phyloP scores from a whole-genome alignment of 1,140 invertebrate genomes.

The Neodiprion fabricii region DNA sequence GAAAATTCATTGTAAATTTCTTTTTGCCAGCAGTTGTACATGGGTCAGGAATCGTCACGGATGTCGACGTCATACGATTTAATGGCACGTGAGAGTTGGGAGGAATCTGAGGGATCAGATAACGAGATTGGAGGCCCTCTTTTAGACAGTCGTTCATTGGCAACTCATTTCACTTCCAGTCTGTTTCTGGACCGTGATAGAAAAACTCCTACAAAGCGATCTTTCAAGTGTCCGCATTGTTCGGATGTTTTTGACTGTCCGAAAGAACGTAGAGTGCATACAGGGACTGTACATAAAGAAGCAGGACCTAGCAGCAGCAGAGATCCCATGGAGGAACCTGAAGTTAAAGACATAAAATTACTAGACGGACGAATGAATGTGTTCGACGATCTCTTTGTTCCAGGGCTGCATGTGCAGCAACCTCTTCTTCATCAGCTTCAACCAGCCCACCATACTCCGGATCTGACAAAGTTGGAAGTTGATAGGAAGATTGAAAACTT shows the following conservation, averaged over 20 bases:
- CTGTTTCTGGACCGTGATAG: slow-evolving; percentile 58
- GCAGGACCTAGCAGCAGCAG: slow-evolving; percentile 57
- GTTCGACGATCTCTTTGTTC: slow-evolving; percentile 58
- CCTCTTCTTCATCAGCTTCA: slow-evolving; percentile 55
- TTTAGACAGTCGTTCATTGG: slow-evolving; percentile 56
- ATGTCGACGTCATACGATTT: slow-evolving; percentile 71
- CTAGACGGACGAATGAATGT: slow-evolving; percentile 55
- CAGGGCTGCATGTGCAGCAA: slow-evolving; percentile 51
- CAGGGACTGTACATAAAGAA: slow-evolving; percentile 59
- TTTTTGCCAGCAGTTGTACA: slow-evolving; percentile 60
- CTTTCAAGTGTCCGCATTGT: slow-evolving; percentile 68
- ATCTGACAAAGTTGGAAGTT: slow-evolving; percentile 39
- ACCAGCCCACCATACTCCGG: slow-evolving; percentile 45
- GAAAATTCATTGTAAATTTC: slow-evolving; percentile 17
- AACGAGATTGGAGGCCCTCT: slow-evolving; percentile 57
- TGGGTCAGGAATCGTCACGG: slow-evolving; percentile 62
- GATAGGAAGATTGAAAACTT: slow-evolving; percentile 50
- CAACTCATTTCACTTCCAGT: slow-evolving; percentile 58
- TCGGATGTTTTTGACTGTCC: slow-evolving; percentile 68
- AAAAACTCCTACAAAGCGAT: slow-evolving; percentile 55
- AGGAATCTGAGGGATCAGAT: slow-evolving; percentile 71
- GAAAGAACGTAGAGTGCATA: slow-evolving; percentile 71
- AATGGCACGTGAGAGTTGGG: slow-evolving; percentile 72
- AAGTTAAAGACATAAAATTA: slow-evolving; percentile 57
- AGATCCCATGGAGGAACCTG: slow-evolving; percentile 43